phyloP scores from a whole-genome alignment of 2,888 invertebrate species.

The Camptogramma bilineatum region DNA sequence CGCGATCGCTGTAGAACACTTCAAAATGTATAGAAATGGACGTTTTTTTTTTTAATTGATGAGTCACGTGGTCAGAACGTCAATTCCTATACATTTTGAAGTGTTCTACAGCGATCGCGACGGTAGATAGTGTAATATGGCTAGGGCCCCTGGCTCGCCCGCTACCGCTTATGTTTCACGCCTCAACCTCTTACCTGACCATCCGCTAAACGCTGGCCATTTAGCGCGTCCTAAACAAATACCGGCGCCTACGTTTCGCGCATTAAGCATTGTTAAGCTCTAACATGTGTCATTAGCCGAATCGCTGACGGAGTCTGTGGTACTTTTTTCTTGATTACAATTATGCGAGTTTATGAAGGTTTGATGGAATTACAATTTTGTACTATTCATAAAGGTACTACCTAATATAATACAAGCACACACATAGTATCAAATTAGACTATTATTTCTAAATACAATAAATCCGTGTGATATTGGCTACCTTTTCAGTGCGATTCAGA shows the following conservation, averaged over 20 bases:
- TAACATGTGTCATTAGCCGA: conserved; percentile 76
- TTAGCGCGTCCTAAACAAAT: conserved; percentile 84
- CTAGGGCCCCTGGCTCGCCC: conserved; percentile 17
- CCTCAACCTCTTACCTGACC: conserved; percentile 53
- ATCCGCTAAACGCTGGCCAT: conserved; percentile 79
- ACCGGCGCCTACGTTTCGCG: conserved; percentile 73
- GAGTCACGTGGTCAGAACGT: too few relatives aligned
- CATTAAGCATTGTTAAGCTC: conserved; percentile 75
- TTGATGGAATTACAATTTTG: background rate
- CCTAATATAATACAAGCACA: background rate
- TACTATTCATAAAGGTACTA: background rate
- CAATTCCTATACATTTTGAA: too few relatives aligned
- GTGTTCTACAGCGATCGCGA: too few relatives aligned
- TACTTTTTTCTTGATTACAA: conserved; percentile 65
- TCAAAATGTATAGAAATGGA: too few relatives aligned
- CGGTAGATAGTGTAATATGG: too few relatives aligned
- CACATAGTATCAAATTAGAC: too few relatives aligned
- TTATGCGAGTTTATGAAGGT: conserved; percentile 42
- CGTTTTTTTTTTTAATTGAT: too few relatives aligned
- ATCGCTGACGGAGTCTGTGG: conserved; percentile 68
- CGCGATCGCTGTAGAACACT: too few relatives aligned
- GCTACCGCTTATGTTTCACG: conserved; percentile 34
- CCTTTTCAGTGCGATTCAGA: too few relatives aligned
- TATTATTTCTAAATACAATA: too few relatives aligned
- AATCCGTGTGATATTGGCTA: too few relatives aligned